Conservation (phyloP, 2,113 vertebrate genomes). For the Nerophis ophidion region DNA sequence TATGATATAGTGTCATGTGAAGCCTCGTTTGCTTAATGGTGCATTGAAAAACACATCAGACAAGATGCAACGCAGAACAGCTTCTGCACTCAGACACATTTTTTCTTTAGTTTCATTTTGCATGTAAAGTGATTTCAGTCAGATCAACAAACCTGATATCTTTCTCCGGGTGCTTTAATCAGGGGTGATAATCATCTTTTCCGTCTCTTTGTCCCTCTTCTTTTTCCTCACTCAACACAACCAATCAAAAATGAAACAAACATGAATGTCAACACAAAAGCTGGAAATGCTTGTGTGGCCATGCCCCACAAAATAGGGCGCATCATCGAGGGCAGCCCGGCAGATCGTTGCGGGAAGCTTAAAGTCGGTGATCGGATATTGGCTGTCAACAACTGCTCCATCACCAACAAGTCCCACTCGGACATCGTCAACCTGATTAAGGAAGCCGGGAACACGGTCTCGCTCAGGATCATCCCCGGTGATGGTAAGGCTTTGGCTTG, state of each 20-base stretch:
- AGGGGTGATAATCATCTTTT: conserved; percentile 82
- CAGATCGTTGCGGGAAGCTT: conserved; percentile 96
- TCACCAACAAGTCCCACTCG: conserved; percentile 99
- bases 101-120: conserved; percentile 14
- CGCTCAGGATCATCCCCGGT: conserved; percentile 97
- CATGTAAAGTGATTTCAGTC: conserved; percentile 10
- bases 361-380: conserved; percentile 97
- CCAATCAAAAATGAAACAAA: conserved; percentile 18
- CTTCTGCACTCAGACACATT: conserved; percentile 10
- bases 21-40: conserved; percentile 12
- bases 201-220: conserved; percentile 17
- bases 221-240: conserved; percentile 42
- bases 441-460: conserved; percentile 96
- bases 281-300: conserved; percentile 97
- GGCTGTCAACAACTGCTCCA: conserved; percentile 94
- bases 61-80: not conserved
- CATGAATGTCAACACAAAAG: conserved; percentile 68
- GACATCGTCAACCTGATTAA: conserved; percentile 99
- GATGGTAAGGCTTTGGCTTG: conserved; percentile 80
- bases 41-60: conserved; percentile 28
- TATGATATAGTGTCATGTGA: conserved; percentile 4
- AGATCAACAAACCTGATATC: conserved; percentile 29
- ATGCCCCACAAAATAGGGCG: conserved; percentile 99
- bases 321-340: conserved; percentile 98
- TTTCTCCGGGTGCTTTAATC: conserved; percentile 68